These are phyloP conservation scores for Mobula hypostoma DNA, from an alignment of 2,113 vertebrate species.

Conservation along the genomic window DNA sequence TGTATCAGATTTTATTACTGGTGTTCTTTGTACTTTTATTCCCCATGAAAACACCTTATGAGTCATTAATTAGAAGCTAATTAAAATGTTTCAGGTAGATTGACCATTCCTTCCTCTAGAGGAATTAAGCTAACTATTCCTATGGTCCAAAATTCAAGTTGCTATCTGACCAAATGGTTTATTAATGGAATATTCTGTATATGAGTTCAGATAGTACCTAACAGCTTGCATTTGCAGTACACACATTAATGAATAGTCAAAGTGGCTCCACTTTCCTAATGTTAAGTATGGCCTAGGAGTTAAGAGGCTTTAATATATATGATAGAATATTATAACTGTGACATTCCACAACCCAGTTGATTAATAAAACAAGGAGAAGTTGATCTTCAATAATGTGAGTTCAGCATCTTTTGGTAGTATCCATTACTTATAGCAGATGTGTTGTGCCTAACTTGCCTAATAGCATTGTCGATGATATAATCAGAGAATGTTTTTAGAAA, in stretches of 20 bases:
- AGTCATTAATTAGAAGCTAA: background rate
- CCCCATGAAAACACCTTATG: background rate
- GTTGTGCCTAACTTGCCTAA: background rate
- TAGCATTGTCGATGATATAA: background rate
- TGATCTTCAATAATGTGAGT: background rate
- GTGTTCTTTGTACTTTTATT: background rate
- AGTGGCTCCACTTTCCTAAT: background rate
- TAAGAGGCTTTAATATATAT: background rate
- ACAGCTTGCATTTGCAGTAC: slow-evolving; percentile 11
- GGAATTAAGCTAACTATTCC: background rate
- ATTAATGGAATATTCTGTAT: slow-evolving; percentile 21
- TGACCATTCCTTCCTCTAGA: background rate
- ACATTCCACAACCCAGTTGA: background rate
- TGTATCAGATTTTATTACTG: too few species aligned
- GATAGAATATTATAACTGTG: background rate
- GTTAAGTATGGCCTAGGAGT: background rate
- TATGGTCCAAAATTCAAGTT: background rate
- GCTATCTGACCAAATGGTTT: background rate
- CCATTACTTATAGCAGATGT: background rate
- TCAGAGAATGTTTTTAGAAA: background rate
- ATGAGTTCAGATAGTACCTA: background rate
- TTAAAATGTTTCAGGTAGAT: background rate
- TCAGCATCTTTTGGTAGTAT: background rate
- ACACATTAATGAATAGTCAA: background rate
- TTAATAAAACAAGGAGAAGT: background rate